phyloP scores from a whole-genome alignment of 2,888 invertebrate species.

The Ommatoiulus sabulosus region DNA sequence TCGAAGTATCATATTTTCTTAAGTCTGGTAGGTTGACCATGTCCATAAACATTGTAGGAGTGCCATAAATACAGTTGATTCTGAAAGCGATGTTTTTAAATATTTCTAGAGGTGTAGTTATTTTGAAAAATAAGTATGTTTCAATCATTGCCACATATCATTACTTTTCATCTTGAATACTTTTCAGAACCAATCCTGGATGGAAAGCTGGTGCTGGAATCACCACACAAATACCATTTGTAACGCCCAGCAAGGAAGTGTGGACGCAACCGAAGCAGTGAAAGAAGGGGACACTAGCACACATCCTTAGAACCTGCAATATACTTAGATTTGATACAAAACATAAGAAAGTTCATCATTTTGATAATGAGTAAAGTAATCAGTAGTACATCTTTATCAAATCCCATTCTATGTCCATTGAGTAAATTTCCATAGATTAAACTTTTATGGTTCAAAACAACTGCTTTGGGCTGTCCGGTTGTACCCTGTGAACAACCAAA shows the following conservation, averaged over 20 bases:
- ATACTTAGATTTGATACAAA: not conserved
- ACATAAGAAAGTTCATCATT: too few relatives aligned
- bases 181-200: conserved; percentile 72
- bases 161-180: conserved; percentile 77
- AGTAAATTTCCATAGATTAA: conserved; percentile 57
- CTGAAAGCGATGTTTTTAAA: too few relatives aligned
- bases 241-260: conserved; percentile 67
- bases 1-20: conserved; percentile 57
- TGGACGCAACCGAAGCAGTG: conserved; percentile 83
- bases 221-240: conserved; percentile 66
- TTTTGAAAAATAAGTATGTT: too few relatives aligned
- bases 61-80: conserved; percentile 79
- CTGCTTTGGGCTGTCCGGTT: conserved; percentile 69
- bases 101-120: too few relatives aligned
- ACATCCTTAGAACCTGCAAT: not conserved
- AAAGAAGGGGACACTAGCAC: conserved; percentile 74
- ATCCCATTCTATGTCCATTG: not conserved
- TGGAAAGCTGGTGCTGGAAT: conserved; percentile 68
- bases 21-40: conserved; percentile 73
- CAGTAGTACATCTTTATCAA: not conserved
- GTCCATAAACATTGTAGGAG: conserved; percentile 89
- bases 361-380: too few relatives aligned
- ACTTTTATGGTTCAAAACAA: not conserved
- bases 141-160: conserved; percentile 62
- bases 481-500: conserved; percentile 66